Conservation (phyloP, 2,113 vertebrate genomes). For the Corythornis vintsioides region DNA sequence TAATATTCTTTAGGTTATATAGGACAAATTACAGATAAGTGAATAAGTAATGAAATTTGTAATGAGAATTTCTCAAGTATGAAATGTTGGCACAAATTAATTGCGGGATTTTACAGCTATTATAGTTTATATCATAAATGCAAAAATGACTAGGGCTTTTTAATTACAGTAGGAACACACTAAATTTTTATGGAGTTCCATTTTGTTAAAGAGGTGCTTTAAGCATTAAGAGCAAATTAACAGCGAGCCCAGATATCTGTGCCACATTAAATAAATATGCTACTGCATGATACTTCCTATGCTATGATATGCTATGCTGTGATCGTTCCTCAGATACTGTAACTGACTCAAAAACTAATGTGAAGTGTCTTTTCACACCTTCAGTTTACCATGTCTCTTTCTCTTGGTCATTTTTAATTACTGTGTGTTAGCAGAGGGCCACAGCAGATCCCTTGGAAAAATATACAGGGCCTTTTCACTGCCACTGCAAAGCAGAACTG, state of each 20-base stretch:
- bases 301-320: too few relatives aligned
- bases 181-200: constrained; percentile 85
- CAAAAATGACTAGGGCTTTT: constrained; percentile 82
- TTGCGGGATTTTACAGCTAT: constrained; percentile 82
- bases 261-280: constrained; percentile 80
- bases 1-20: constrained; percentile 85
- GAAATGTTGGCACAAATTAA: constrained; percentile 84
- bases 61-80: constrained; percentile 85
- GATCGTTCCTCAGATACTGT: constrained; percentile 75
- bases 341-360: constrained; percentile 77
- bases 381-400: constrained; percentile 61
- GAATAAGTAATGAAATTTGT: constrained; percentile 87
- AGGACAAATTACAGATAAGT: constrained; percentile 85
- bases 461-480: constrained; percentile 57
- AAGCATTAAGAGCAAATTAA: constrained; percentile 77
- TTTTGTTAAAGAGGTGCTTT: constrained; percentile 82
- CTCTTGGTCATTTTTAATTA: constrained; percentile 60
- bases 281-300: constrained; percentile 40
- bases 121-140: constrained; percentile 86
- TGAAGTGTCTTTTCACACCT: constrained; percentile 71
- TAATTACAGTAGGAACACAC: constrained; percentile 84
- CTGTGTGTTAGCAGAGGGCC: constrained; percentile 48
- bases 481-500: constrained; percentile 68
- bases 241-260: constrained; percentile 70
- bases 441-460: constrained; percentile 70